A percentile compares a stretch with the other conserved stretches of the same genome.
Evolutionary conservation across 2,113 vertebrate species (phyloP).

Genomic region (Leucopsar rothschildi): DNA sequence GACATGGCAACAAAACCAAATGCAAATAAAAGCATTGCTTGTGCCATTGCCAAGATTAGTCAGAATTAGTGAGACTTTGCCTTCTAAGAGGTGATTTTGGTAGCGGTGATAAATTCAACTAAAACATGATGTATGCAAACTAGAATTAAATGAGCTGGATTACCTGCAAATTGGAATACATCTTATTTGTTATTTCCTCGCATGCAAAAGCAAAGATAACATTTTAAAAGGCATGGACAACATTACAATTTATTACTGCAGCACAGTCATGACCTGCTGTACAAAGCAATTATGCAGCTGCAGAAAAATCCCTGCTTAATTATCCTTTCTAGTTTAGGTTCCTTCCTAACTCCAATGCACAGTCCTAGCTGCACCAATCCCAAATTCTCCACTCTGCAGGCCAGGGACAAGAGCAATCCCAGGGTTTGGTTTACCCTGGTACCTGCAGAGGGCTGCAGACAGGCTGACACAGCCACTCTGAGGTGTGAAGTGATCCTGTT

Average conservation of each 20-base stretch:
- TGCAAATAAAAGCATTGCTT: background rate
- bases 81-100: background rate
- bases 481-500: background rate
- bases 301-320: background rate
- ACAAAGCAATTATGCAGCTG: background rate
- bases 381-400: background rate
- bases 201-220: slow-evolving; percentile 18
- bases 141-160: slow-evolving; percentile 19
- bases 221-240: background rate
- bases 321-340: background rate
- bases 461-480: background rate
- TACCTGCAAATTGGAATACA: slow-evolving; percentile 29
- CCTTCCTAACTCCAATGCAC: background rate
- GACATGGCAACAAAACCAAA: background rate
- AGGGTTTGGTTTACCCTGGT: background rate
- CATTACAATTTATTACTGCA: slow-evolving; percentile 29
- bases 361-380: background rate
- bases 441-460: background rate
- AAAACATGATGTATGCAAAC: background rate
- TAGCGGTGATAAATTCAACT: background rate
- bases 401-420: background rate
- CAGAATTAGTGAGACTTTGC: background rate
- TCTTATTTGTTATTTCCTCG: slow-evolving; percentile 4
- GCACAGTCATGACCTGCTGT: background rate
- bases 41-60: background rate